Evolutionary conservation across 1,140 invertebrate species (phyloP).

Genomic region (Antheraea pernyi): DNA sequence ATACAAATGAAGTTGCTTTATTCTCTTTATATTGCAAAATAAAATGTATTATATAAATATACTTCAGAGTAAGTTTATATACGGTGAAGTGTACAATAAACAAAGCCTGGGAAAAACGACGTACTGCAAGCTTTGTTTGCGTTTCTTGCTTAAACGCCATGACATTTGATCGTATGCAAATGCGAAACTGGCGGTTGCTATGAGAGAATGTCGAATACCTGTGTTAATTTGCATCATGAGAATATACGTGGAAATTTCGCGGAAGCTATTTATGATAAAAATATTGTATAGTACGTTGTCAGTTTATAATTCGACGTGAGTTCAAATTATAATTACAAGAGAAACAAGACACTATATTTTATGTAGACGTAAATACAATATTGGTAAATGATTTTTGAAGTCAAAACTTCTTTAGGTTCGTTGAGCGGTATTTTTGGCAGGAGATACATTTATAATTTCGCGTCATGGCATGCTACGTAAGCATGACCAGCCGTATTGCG

Average conservation of each 20-base stretch:
- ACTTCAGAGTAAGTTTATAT: not conserved
- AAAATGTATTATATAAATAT: not conserved
- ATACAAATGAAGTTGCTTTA: not conserved
- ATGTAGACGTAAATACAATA: too few relatives aligned
- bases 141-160: conserved; percentile 31
- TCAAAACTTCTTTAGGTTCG: too few relatives aligned
- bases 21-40: not conserved
- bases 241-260: not conserved
- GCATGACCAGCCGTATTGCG: too few relatives aligned
- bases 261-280: not conserved
- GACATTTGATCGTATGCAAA: conserved; percentile 34
- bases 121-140: conserved; percentile 12
- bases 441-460: too few relatives aligned
- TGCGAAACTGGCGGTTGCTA: conserved; percentile 15
- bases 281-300: not conserved
- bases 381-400: too few relatives aligned
- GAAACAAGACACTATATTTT: too few relatives aligned
- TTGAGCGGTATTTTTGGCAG: too few relatives aligned
- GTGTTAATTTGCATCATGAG: conserved; percentile 1
- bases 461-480: too few relatives aligned
- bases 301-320: too few relatives aligned
- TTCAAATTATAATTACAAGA: too few relatives aligned
- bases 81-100: conserved; percentile 30
- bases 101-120: conserved; percentile 43
- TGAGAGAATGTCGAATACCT: conserved; percentile 14